Evolutionary conservation across 2,113 vertebrate genomes (phyloP), one percentile per base, ranked within the genome.

Genomic region (Heterocephalus glaber): DNA sequence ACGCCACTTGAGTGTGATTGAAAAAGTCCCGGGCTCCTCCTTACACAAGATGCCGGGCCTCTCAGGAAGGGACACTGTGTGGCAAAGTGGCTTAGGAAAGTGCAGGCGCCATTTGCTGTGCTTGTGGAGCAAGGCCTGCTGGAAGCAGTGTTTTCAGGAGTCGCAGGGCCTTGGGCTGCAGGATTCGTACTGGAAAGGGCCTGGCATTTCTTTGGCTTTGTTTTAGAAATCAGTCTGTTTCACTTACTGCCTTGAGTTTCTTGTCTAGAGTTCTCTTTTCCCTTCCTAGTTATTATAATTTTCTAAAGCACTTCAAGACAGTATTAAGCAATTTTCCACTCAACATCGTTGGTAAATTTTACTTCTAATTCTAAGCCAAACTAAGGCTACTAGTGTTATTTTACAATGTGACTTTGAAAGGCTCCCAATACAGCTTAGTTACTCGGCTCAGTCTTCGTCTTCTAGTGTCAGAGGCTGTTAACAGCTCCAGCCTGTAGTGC

Each of bases 1-100:
- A 95, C 90, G 92, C 97, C 97, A 96, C 97, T 97, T 95, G 97
- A 97, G 91, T 96, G 95, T 80, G 87, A 84, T 95, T 97, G 94
- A 97, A 92, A 97, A 95, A 87, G 89, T 83, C 95, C 49, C 90
- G 80, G 77, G 81, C 92, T 68, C 77, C 63, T 94, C 77, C 52
- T 94, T 95, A 90, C 65, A 33, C 92, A 93, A 94, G 76, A 90
- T 90, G 93, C 89, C 89, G 76, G 95, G n/a, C 91, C 58, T 52
- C 82, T 92, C 60, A 82, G 88, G 95, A 77, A 92, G 86, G 76
- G 38, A 94, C 84, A 61, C 16, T 65, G 35, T n/a, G 83, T 79
- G 2, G 16, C 60, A 38, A 49, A 82, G 70, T 47, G 14, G 19
- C 89, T 65, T n/a, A 14, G 56, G 61, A 56, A 95, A 88, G 24